phyloP scores from a whole-genome alignment of 2,797 vertebrate species.

The Triplophysa yarkandensis region DNA sequence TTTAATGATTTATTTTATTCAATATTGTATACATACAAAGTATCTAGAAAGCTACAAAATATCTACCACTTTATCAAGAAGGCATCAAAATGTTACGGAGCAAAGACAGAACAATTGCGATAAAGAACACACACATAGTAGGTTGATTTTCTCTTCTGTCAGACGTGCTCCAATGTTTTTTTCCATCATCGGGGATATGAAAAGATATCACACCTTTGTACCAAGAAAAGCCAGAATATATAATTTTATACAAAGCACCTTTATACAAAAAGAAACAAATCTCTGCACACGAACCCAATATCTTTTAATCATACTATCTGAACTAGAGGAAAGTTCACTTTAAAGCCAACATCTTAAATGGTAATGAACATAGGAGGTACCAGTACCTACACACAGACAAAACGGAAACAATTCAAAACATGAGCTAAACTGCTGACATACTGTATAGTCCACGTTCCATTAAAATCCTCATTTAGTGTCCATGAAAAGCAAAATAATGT shows the following conservation, averaged over 20 bases:
- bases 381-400: conserved; percentile 94
- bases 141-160: conserved; percentile 67
- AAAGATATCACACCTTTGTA: conserved; percentile 98
- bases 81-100: conserved; percentile 99
- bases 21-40: conserved; percentile 99
- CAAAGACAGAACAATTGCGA: conserved; percentile 98
- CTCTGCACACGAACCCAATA: conserved; percentile 93
- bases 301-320: conserved; percentile 89
- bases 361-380: conserved; percentile 92
- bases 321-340: conserved; percentile 94
- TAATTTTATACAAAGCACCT: conserved; percentile 94
- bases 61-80: conserved; percentile 99
- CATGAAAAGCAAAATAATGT: conserved; percentile 61
- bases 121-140: conserved; percentile 93
- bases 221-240: conserved; percentile 96
- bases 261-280: conserved; percentile 81
- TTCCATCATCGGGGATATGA: conserved; percentile 90
- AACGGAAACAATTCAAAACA: conserved; percentile 80
- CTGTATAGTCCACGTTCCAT: conserved; percentile 79
- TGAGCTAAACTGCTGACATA: conserved; percentile 93
- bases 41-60: conserved; percentile 99
- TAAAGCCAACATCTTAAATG: conserved; percentile 95
- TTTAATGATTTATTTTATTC: conserved; percentile 94
- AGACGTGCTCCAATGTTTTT: conserved; percentile 88
- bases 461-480: conserved; percentile 77